Evolutionary conservation across 2,888 invertebrate genomes (phyloP).

Genomic region (Palloptera scutellata): DNA sequence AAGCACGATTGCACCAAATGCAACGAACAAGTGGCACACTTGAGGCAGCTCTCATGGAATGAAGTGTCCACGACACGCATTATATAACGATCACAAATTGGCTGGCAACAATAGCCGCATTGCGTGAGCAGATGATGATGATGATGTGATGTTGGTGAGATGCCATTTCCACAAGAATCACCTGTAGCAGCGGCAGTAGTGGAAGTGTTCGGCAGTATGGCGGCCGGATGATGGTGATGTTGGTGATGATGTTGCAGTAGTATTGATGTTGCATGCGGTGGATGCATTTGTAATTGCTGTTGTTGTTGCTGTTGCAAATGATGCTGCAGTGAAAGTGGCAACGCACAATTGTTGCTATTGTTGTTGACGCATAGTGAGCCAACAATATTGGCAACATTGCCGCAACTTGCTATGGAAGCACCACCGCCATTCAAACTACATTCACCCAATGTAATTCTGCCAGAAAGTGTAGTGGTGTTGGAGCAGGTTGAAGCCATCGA

Average conservation of each 20-base stretch:
- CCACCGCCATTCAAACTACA: conserved; percentile 50
- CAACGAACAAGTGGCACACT: conserved; percentile 76
- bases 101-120: conserved; percentile 75
- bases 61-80: conserved; percentile 77
- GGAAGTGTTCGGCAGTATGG: conserved; percentile 17
- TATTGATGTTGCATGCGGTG: conserved; percentile 15
- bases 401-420: conserved; percentile 35
- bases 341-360: conserved; percentile 29
- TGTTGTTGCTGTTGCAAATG: conserved; percentile 39
- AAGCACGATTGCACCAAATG: conserved; percentile 79
- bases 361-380: neutral
- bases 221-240: conserved; percentile 30
- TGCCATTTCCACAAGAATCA: neutral
- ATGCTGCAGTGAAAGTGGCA: conserved; percentile 40
- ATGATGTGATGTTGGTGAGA: conserved; percentile 35
- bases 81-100: conserved; percentile 79
- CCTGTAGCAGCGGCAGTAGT: conserved; percentile 13
- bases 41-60: conserved; percentile 81
- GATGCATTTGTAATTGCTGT: conserved; percentile 31
- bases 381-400: conserved; percentile 10
- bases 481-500: neutral
- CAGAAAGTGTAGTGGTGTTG: conserved; percentile 8
- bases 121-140: conserved; percentile 45
- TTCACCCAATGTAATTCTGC: conserved; percentile 51
- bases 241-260: conserved; percentile 21